These are phyloP conservation scores for Cyanoderma ruficeps DNA, from an alignment of 2,113 vertebrate genomes.

Conservation along the genomic window DNA sequence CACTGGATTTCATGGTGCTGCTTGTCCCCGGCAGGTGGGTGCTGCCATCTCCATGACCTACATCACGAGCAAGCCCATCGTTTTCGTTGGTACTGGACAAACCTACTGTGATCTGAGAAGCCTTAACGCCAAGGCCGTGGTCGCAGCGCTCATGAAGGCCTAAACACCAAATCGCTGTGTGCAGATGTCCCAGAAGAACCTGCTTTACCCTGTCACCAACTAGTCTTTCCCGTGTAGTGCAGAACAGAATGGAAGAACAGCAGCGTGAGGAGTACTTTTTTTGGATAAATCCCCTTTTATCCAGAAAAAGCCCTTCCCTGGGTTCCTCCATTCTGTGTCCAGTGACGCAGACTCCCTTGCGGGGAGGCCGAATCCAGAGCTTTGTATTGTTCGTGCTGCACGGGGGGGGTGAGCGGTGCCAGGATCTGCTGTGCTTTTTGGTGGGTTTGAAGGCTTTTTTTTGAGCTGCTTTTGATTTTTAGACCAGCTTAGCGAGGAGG, in stretches of 20 bases:
- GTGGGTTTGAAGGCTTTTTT: neutral
- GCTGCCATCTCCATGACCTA: conserved; percentile 99
- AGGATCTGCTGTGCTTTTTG: neutral
- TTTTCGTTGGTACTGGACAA: conserved; percentile 97
- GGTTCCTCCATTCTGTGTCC: conserved; percentile 14
- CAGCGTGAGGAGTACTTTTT: fast-evolving
- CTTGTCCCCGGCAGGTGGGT: conserved; percentile 80
- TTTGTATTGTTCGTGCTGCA: conserved; percentile 50
- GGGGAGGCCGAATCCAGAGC: conserved; percentile 25
- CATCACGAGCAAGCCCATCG: conserved; percentile 98
- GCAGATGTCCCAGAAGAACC: conserved; percentile 56
- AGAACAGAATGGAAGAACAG: conserved; percentile 7
- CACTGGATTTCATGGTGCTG: neutral
- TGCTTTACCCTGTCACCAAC: conserved; percentile 65
- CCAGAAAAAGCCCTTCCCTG: neutral
- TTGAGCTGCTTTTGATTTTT: conserved; percentile 1
- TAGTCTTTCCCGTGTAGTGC: conserved; percentile 54
- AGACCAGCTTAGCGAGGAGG: neutral
- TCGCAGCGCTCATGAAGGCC: conserved; percentile 97
- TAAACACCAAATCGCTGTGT: conserved; percentile 73
- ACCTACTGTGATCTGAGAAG: conserved; percentile 98
- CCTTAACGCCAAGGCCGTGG: conserved; percentile 95
- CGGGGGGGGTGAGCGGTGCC: neutral
- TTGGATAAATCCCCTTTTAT: neutral
- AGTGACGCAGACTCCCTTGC: neutral